Evolutionary conservation across 2,797 vertebrate genomes (phyloP).

Genomic region (Enteromius treurensis): DNA sequence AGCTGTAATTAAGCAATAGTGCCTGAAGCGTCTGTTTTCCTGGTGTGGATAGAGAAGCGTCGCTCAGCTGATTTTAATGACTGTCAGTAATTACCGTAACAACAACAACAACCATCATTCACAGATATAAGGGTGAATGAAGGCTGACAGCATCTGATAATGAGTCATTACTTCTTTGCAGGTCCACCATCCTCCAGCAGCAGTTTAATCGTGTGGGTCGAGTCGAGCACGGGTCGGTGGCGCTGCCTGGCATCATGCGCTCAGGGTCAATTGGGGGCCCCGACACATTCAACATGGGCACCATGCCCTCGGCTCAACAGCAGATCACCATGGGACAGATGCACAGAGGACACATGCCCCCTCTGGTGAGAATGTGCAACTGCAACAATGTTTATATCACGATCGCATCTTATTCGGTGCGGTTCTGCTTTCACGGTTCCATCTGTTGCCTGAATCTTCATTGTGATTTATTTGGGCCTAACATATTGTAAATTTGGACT

Average conservation of each 20-base stretch:
- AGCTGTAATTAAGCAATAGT: slow-evolving; percentile 74
- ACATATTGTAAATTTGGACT: neutral
- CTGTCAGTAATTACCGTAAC: slow-evolving; percentile 28
- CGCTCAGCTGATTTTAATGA: slow-evolving; percentile 40
- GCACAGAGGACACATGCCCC: slow-evolving; percentile 98
- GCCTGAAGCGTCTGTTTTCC: slow-evolving; percentile 68
- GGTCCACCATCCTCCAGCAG: slow-evolving; percentile 96
- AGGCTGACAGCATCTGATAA: neutral
- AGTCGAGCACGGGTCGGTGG: slow-evolving; percentile 92
- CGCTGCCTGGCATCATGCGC: slow-evolving; percentile 93
- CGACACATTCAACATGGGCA: slow-evolving; percentile 92
- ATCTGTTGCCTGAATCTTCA: slow-evolving; percentile 2
- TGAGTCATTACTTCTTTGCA: slow-evolving; percentile 60
- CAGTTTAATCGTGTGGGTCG: slow-evolving; percentile 95
- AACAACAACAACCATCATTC: slow-evolving; percentile 23
- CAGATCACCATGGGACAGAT: slow-evolving; percentile 95
- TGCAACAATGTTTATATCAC: neutral
- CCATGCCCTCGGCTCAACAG: slow-evolving; percentile 95
- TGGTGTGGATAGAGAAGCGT: slow-evolving; percentile 28
- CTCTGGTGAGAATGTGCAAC: slow-evolving; percentile 82
- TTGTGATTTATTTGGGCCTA: slow-evolving; percentile 5
- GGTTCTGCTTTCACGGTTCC: slow-evolving; percentile 10
- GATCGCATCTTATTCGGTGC: neutral
- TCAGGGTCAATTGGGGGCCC: slow-evolving; percentile 91
- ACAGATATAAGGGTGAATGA: neutral